phyloP scores from a whole-genome alignment of 37 sponge, comb jelly and placozoan genomes.

The Hormiphora californensis region DNA sequence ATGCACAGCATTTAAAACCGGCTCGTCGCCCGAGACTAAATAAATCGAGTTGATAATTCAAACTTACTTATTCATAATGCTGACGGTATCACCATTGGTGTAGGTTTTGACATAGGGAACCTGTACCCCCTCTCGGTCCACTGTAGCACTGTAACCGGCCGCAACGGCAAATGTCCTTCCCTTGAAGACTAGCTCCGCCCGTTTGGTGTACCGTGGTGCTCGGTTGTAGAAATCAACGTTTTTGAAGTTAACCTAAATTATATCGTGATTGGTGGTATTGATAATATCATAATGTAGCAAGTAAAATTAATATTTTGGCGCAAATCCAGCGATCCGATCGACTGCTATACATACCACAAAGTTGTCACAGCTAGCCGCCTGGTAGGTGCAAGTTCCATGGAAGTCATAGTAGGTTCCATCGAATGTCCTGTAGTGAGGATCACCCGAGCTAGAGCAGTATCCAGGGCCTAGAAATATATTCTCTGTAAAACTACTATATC shows the following conservation, averaged over 20 bases:
- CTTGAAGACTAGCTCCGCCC: neutral
- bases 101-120: neutral
- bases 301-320: no score
- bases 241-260: slow-evolving; percentile 20
- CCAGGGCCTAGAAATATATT: neutral
- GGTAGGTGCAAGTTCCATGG: slow-evolving; percentile 9
- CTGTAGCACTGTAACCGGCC: neutral
- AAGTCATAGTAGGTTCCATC: slow-evolving; percentile 12
- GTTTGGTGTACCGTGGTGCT: neutral
- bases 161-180: neutral
- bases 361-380: slow-evolving; percentile 24
- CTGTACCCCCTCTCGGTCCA: neutral
- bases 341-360: no score
- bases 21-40: no score
- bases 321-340: no score
- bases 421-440: slow-evolving; percentile 9
- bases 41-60: no score
- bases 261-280: no score
- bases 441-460: neutral
- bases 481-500: no score
- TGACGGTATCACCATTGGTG: slow-evolving; percentile 14
- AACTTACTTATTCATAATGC: neutral
- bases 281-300: no score
- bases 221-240: neutral
- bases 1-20: no score